phyloP scores from a whole-genome alignment of 2,113 vertebrate genomes.

The Scomber japonicus region DNA sequence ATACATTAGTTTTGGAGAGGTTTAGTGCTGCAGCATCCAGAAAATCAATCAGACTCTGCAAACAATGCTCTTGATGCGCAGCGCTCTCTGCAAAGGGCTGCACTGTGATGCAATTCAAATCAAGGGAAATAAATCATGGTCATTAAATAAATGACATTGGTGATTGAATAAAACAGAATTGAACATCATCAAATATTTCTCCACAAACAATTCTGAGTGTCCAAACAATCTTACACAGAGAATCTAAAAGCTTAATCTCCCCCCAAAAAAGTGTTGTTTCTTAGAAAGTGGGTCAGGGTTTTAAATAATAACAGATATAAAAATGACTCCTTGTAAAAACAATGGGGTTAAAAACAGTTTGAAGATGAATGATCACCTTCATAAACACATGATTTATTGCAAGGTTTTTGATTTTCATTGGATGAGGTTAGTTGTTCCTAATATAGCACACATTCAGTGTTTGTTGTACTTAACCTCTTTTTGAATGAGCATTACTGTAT shows the following conservation, averaged over 20 bases:
- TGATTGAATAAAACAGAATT: not conserved
- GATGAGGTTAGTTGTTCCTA: too few relatives aligned
- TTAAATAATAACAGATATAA: too few relatives aligned
- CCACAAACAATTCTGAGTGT: not conserved
- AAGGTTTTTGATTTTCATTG: too few relatives aligned
- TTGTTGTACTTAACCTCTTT: too few relatives aligned
- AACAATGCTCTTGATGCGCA: not conserved
- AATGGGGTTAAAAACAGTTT: too few relatives aligned
- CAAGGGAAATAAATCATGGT: not conserved
- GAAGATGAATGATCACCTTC: too few relatives aligned
- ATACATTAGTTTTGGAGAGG: not conserved
- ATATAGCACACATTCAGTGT: too few relatives aligned
- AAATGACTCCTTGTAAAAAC: too few relatives aligned
- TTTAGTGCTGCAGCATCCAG: conserved; percentile 5
- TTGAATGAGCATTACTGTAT: too few relatives aligned
- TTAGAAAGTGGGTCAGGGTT: not conserved
- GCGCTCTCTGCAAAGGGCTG: not conserved
- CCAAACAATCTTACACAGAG: not conserved
- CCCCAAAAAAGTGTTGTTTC: not conserved
- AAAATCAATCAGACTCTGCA: not conserved
- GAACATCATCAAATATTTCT: too few relatives aligned
- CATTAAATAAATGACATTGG: not conserved
- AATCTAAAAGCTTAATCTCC: too few relatives aligned
- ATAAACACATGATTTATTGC: too few relatives aligned
- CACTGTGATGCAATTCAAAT: not conserved